phyloP scores from a whole-genome alignment of 2,113 vertebrate species.

The Nansenia antarctica region DNA sequence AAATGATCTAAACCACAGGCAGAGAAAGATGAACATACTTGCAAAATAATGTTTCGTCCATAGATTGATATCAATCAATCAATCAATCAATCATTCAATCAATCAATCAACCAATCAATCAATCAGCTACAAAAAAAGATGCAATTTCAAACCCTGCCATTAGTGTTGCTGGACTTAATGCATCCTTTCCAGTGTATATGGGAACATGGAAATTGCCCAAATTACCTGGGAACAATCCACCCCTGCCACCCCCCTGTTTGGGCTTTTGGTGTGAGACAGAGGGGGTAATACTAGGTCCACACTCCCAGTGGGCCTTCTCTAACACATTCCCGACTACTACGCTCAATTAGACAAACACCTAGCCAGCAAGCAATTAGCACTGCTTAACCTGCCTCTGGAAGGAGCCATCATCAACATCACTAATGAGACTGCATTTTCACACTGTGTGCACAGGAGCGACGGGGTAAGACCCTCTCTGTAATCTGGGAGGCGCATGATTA shows the following conservation, averaged over 20 bases:
- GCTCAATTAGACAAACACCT: constrained; percentile 56
- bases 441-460: not conserved
- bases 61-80: no score
- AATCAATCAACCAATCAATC: no score
- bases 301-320: not conserved
- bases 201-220: not conserved
- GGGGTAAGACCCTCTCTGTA: constrained; percentile 38
- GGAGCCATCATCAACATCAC: constrained; percentile 41
- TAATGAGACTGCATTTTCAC: constrained; percentile 50
- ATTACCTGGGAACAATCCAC: not conserved
- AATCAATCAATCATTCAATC: no score
- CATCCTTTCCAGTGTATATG: no score
- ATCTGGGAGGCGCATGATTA: constrained; percentile 55
- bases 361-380: constrained; percentile 48
- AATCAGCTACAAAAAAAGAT: no score
- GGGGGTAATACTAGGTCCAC: not conserved
- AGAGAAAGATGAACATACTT: no score
- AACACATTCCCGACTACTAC: constrained; percentile 20
- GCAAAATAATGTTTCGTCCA: no score
- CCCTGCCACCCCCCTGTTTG: not conserved
- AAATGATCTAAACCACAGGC: no score
- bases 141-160: no score
- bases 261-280: not conserved
- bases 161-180: no score
- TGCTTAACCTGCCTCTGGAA: constrained; percentile 65